These are phyloP conservation scores for Eilema sororculum DNA, from an alignment of 2,888 invertebrate species.

Conservation along the genomic window DNA sequence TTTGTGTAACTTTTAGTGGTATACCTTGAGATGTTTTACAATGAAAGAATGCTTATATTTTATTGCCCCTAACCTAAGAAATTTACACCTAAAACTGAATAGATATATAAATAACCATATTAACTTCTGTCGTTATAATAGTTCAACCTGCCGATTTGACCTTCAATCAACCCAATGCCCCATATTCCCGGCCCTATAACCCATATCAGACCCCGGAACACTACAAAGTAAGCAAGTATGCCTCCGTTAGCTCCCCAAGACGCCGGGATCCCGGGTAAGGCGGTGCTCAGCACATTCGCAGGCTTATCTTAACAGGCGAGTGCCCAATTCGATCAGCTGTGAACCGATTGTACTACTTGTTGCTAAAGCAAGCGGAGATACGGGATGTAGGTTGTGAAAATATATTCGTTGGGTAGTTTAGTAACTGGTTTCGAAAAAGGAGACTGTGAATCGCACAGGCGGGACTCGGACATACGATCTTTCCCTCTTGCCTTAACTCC, in stretches of 20 bases:
- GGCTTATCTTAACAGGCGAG: constrained; percentile 42
- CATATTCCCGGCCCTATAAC: neutral
- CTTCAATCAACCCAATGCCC: neutral
- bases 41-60: too few relatives aligned
- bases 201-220: neutral
- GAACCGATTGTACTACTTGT: constrained; percentile 49
- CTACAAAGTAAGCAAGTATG: constrained; percentile 10
- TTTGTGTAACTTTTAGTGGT: too few relatives aligned
- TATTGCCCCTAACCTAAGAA: too few relatives aligned
- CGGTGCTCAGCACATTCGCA: constrained; percentile 22
- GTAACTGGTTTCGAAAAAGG: neutral
- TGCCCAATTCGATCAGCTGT: constrained; percentile 41
- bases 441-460: too few relatives aligned
- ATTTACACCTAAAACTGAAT: too few relatives aligned
- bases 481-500: too few relatives aligned
- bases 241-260: constrained; percentile 12
- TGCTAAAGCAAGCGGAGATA: constrained; percentile 29
- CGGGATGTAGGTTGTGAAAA: neutral
- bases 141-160: neutral
- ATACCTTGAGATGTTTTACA: too few relatives aligned
- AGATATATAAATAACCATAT: too few relatives aligned
- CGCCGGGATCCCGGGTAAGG: constrained; percentile 2
- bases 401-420: neutral
- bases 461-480: too few relatives aligned
- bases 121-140: neutral